Conservation (phyloP, 2,797 vertebrate species). For the Phalanger gymnotis region DNA sequence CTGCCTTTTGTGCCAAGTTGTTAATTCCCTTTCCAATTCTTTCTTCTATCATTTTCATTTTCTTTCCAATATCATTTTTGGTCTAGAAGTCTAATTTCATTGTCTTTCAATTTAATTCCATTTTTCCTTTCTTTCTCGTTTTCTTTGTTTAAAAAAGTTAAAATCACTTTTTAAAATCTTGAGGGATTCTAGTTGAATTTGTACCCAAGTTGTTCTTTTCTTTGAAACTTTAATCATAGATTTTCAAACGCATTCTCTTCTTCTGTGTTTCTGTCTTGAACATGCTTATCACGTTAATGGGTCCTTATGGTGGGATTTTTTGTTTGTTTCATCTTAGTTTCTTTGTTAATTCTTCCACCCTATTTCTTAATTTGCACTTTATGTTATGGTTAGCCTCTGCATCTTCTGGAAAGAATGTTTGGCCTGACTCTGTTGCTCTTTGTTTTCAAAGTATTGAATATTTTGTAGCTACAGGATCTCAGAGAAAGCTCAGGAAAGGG, state of each 20-base stretch:
- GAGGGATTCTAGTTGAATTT: neutral
- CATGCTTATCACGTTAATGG: neutral
- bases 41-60: neutral
- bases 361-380: neutral
- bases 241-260: neutral
- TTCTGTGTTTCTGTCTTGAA: neutral
- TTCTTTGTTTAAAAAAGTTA: neutral
- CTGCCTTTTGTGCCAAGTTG: neutral
- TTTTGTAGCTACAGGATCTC: no score
- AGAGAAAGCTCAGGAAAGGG: neutral
- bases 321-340: neutral
- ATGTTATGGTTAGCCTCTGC: neutral
- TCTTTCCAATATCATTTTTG: neutral
- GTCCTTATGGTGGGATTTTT: neutral
- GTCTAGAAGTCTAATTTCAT: neutral
- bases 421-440: neutral
- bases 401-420: neutral
- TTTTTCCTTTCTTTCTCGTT: neutral
- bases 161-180: neutral
- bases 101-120: neutral
- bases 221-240: neutral
- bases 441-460: neutral
- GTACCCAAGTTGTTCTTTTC: neutral
- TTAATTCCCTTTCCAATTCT: neutral
- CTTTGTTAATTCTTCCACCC: neutral